Conservation (phyloP, 2,888 invertebrate genomes). For the Mycogona germanica region DNA sequence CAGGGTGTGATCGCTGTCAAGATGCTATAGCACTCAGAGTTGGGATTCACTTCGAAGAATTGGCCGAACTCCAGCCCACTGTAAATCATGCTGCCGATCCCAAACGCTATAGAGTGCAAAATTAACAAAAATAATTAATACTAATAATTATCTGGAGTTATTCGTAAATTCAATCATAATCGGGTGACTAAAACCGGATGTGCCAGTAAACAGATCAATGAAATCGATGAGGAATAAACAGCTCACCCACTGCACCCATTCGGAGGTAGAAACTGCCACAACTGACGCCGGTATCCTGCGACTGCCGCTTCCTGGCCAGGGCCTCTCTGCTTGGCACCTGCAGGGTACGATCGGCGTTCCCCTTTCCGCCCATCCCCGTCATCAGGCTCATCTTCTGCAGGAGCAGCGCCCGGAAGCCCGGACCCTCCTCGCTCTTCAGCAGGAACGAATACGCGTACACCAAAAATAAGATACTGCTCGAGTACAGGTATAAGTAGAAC, state of each 20-base stretch:
- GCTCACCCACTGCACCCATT: slow-evolving; percentile 78
- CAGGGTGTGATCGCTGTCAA: slow-evolving; percentile 80
- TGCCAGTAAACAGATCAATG: too few species aligned
- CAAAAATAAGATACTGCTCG: slow-evolving; percentile 72
- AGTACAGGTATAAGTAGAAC: slow-evolving; percentile 74
- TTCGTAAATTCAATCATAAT: neutral
- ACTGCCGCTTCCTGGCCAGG: slow-evolving; percentile 15
- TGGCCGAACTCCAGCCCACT: slow-evolving; percentile 90
- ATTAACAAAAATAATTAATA: neutral
- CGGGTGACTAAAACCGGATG: neutral
- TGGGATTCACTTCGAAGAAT: slow-evolving; percentile 81
- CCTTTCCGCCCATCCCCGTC: neutral
- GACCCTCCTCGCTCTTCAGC: slow-evolving; percentile 20
- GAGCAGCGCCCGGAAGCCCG: neutral
- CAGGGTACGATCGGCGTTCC: neutral
- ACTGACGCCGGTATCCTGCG: slow-evolving; percentile 42
- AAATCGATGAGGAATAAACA: neutral
- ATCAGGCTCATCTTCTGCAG: neutral
- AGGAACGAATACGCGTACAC: slow-evolving; percentile 57
- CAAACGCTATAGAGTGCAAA: slow-evolving; percentile 58
- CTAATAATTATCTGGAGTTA: neutral
- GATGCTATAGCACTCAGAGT: slow-evolving; percentile 65
- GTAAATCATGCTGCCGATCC: slow-evolving; percentile 94
- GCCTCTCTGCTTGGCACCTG: neutral
- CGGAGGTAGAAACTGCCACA: slow-evolving; percentile 86